Evolutionary conservation across 2,888 invertebrate species (phyloP).

Genomic region (Acanthosepion lycidas): DNA sequence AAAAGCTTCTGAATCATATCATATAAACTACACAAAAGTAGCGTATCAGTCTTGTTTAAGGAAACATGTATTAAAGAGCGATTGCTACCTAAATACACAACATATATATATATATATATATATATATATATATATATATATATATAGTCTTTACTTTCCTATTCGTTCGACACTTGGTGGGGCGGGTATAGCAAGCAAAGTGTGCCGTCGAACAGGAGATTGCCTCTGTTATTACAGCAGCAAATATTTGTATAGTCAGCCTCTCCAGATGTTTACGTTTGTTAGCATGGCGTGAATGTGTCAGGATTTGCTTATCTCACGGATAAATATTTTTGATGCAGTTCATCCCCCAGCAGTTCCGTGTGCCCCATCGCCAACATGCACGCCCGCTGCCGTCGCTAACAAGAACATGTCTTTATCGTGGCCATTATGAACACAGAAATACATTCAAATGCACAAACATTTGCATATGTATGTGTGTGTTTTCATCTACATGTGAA

Average conservation of each 20-base stretch:
- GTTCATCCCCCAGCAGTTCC: not conserved
- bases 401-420: not conserved
- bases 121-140: not conserved
- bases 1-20: too few species aligned
- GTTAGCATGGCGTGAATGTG: not conserved
- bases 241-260: not conserved
- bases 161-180: not conserved
- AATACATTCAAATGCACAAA: not conserved
- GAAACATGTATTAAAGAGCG: too few species aligned
- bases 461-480: not conserved
- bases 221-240: not conserved
- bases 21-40: too few species aligned
- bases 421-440: not conserved
- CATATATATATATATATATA: not conserved
- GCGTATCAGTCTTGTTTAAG: too few species aligned
- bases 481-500: not conserved
- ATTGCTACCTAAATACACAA: too few species aligned
- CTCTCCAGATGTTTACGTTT: not conserved
- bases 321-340: not conserved
- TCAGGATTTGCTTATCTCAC: not conserved
- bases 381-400: not conserved
- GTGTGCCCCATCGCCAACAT: not conserved
- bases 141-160: not conserved
- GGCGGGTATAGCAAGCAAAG: not conserved
- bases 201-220: not conserved